These are phyloP conservation scores for Leucoraja ocellata DNA, from an alignment of 2,797 vertebrate genomes.

Conservation along the genomic window DNA sequence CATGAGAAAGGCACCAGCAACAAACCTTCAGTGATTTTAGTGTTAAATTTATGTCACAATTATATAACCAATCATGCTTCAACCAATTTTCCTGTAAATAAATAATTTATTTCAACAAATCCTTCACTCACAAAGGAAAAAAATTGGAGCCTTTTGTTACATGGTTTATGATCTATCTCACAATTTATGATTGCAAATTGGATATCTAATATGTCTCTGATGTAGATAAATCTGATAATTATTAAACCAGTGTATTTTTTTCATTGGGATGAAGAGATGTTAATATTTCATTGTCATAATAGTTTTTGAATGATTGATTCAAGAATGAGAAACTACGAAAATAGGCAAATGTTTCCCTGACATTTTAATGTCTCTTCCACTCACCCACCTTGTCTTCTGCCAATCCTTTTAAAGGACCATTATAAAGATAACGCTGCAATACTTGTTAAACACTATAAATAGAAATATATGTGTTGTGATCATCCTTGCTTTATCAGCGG, in stretches of 20 bases:
- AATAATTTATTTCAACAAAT: background rate
- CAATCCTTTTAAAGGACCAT: background rate
- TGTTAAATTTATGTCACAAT: background rate
- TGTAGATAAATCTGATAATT: background rate
- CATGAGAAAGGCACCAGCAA: background rate
- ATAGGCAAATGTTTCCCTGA: background rate
- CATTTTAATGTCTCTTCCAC: background rate
- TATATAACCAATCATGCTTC: background rate
- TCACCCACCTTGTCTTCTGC: background rate
- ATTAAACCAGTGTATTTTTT: constrained; percentile 5
- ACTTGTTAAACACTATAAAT: background rate
- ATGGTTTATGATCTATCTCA: constrained; percentile 15
- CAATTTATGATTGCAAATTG: constrained; percentile 13
- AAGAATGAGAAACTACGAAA: background rate
- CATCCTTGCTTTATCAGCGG: background rate
- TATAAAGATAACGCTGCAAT: background rate
- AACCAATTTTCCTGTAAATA: background rate
- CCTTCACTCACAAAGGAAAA: background rate
- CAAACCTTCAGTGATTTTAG: background rate
- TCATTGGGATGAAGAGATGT: background rate
- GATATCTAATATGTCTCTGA: background rate
- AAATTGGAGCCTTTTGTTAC: background rate
- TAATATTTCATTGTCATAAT: background rate
- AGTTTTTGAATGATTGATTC: constrained; percentile 6
- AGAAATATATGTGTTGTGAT: background rate